These are phyloP conservation scores for Maniola hyperantus DNA, from an alignment of 2,888 invertebrate species.

Conservation along the genomic window DNA sequence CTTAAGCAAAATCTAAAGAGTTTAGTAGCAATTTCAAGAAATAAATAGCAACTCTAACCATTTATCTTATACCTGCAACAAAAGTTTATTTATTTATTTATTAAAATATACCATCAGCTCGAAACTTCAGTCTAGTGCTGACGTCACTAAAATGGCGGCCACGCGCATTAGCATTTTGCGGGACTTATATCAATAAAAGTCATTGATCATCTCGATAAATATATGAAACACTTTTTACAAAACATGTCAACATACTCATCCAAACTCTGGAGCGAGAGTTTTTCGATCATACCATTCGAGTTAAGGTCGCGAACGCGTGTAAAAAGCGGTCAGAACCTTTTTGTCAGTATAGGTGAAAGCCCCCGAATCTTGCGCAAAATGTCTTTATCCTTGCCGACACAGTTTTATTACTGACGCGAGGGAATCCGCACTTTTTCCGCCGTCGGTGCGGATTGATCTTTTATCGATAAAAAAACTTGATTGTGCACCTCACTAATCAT, in stretches of 20 bases:
- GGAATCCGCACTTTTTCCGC: conserved; percentile 45
- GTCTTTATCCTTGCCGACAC: conserved; percentile 66
- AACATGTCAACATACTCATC: neutral
- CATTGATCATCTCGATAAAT: neutral
- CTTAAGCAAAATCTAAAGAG: too few relatives aligned
- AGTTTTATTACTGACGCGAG: conserved; percentile 48
- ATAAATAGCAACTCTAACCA: too few relatives aligned
- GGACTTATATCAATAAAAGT: too few relatives aligned
- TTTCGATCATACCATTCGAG: conserved; percentile 13
- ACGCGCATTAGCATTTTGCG: too few relatives aligned
- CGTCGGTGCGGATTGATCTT: conserved; percentile 44
- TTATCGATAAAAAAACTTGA: conserved; percentile 46
- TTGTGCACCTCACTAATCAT: conserved; percentile 42
- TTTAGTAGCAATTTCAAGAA: too few relatives aligned
- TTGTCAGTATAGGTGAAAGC: conserved; percentile 56
- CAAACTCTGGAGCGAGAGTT: neutral
- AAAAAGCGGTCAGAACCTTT: conserved; percentile 39
- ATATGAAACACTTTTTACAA: neutral
- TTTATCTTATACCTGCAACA: too few relatives aligned
- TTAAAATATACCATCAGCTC: too few relatives aligned
- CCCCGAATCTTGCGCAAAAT: conserved; percentile 56
- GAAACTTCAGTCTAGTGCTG: too few relatives aligned
- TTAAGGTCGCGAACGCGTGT: conserved; percentile 16
- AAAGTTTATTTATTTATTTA: too few relatives aligned
- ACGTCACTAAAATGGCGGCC: too few relatives aligned